phyloP scores from a whole-genome alignment of 2,888 invertebrate species.

The Quadroppia sp. region DNA sequence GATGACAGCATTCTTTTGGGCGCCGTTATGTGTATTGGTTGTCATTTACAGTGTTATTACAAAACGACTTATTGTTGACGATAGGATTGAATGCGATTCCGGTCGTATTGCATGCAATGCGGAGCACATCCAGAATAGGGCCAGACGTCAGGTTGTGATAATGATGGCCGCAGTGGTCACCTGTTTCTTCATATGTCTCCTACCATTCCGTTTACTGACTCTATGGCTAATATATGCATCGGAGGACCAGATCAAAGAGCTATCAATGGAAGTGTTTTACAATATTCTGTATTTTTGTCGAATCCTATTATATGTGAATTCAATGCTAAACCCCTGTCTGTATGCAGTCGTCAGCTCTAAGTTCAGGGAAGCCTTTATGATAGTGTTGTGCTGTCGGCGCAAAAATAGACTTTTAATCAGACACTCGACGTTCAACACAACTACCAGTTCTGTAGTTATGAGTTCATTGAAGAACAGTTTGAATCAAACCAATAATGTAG shows the following conservation, averaged over 20 bases:
- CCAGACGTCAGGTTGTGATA: constrained; percentile 75
- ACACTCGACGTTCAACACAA: constrained; percentile 43
- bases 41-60: constrained; percentile 79
- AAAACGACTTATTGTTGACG: constrained; percentile 68
- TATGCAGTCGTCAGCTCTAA: constrained; percentile 90
- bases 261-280: constrained; percentile 76
- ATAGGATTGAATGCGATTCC: constrained; percentile 28
- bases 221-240: constrained; percentile 78
- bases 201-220: constrained; percentile 82
- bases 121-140: constrained; percentile 41
- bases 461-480: constrained; percentile 42
- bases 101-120: constrained; percentile 17
- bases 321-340: constrained; percentile 82
- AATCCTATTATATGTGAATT: constrained; percentile 82
- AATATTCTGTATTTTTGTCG: constrained; percentile 77
- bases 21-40: constrained; percentile 74
- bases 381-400: constrained; percentile 34
- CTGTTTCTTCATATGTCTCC: constrained; percentile 80
- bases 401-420: constrained; percentile 30
- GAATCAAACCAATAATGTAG: background rate
- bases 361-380: constrained; percentile 64
- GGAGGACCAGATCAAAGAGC: constrained; percentile 61
- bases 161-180: constrained; percentile 85
- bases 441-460: constrained; percentile 29
- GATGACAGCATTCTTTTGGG: constrained; percentile 75